Evolutionary conservation across 2,113 vertebrate genomes (phyloP), one percentile per base, ranked within the genome.

Genomic region (Nerophis lumbriciformis): DNA sequence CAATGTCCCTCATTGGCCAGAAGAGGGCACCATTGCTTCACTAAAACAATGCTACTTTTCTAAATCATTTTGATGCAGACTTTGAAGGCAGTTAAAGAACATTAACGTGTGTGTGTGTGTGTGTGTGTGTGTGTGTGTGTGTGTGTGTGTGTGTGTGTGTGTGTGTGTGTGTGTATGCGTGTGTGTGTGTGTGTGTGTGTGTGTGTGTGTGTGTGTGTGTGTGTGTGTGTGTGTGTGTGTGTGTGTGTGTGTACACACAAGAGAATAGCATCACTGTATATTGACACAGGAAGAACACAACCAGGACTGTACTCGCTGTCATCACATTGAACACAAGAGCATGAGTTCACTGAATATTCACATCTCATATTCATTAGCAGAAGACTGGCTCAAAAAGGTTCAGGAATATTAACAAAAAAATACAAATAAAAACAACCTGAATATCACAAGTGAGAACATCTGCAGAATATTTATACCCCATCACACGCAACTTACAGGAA

Each of bases 271-370:
- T 88, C 42, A 80, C 69, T 66, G 42, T 77, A 78, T 83, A 78
- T 91, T 89, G 67, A 66, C 87, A 93, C 91, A 90, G 82, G 91
- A 92, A 90, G 90, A 93, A 91, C 92, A 91, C 89, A 90, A 91
- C 87, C 89, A 90, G 78, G 42, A 45, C 16, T 85, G 89, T 90
- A 93, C 90, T 90, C 66, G 77, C 79, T 84, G 90, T 92, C 86
- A 90, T 91, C 89, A 94, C 92, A 92, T 87, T 84, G 85, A 91
- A 92, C 91, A 94, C 90, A 89, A 87, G 91, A 94, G 92, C 91
- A 92, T 3, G 28, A 28, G 91, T 90, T 91, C 91, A 85, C 85
- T 69, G 71, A 83, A 86, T 75, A 83, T 73, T 76, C 83, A 81
- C 79, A 83, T 67, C 66, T 74, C 12, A 58, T 81, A 80, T 83